phyloP scores from a whole-genome alignment of 2,888 invertebrate species.

The Unio pictorum region DNA sequence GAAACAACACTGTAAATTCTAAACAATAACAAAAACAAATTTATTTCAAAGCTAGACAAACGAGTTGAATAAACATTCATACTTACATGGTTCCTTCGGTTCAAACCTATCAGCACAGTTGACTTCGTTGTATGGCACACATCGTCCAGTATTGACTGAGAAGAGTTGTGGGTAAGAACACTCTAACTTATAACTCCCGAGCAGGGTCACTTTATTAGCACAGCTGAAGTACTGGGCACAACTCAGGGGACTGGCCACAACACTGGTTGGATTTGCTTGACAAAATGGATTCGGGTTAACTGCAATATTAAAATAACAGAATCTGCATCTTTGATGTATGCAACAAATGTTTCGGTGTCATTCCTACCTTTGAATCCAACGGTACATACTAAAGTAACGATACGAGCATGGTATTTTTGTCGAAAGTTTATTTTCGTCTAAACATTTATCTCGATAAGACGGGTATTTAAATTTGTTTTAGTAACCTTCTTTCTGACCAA shows the following conservation, averaged over 20 bases:
- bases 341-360: too few species aligned
- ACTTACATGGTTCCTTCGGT: conserved; percentile 49
- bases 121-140: conserved; percentile 32
- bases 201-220: conserved; percentile 18
- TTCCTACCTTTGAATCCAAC: too few species aligned
- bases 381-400: too few species aligned
- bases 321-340: too few species aligned
- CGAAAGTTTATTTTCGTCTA: too few species aligned
- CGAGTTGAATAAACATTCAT: not conserved
- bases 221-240: conserved; percentile 50
- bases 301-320: conserved; percentile 8
- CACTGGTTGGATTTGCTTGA: conserved; percentile 21
- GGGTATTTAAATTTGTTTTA: too few species aligned
- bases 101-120: conserved; percentile 34
- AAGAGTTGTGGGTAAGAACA: conserved; percentile 50
- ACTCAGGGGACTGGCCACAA: conserved; percentile 29
- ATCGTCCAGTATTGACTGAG: conserved; percentile 24
- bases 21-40: too few species aligned
- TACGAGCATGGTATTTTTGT: too few species aligned
- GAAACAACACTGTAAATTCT: too few species aligned
- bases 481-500: too few species aligned
- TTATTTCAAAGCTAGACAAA: too few species aligned
- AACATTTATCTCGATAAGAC: too few species aligned
- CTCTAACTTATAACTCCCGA: conserved; percentile 41
- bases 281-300: conserved; percentile 25